Evolutionary conservation across 1,140 invertebrate species (phyloP).

Genomic region (Trichonephila inaurata): DNA sequence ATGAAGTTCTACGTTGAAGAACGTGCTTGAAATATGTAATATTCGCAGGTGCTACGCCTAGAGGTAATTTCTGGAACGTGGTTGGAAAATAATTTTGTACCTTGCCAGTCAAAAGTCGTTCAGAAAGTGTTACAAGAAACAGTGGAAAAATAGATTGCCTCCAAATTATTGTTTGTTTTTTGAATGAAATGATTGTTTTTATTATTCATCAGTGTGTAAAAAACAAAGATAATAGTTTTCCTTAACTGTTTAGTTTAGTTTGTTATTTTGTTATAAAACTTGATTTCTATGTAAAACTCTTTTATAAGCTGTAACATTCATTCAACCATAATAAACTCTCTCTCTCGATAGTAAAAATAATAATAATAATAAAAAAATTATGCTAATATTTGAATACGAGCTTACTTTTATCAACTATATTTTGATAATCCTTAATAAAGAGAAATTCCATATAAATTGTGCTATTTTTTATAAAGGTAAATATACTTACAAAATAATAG

Average conservation of each 20-base stretch:
- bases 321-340: background rate
- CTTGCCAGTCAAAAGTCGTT: background rate
- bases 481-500: too few relatives aligned
- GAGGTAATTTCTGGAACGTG: conserved; percentile 15
- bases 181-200: background rate
- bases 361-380: too few relatives aligned
- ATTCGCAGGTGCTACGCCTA: conserved; percentile 17
- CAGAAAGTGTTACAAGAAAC: background rate
- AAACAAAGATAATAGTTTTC: too few relatives aligned
- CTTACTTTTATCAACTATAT: too few relatives aligned
- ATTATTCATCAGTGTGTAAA: background rate
- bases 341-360: background rate
- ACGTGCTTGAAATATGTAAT: conserved; percentile 40
- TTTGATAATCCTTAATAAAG: too few relatives aligned
- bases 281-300: too few relatives aligned
- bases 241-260: too few relatives aligned
- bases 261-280: too few relatives aligned
- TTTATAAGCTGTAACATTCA: too few relatives aligned
- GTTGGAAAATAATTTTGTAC: background rate
- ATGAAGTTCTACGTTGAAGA: background rate
- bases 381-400: too few relatives aligned
- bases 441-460: too few relatives aligned
- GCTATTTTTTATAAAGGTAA: too few relatives aligned
- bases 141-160: background rate
- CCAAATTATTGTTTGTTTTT: background rate